Evolutionary conservation across 1,140 invertebrate species (phyloP), one percentile per base, ranked within the genome.

Genomic region (Eriosoma lanigerum): DNA sequence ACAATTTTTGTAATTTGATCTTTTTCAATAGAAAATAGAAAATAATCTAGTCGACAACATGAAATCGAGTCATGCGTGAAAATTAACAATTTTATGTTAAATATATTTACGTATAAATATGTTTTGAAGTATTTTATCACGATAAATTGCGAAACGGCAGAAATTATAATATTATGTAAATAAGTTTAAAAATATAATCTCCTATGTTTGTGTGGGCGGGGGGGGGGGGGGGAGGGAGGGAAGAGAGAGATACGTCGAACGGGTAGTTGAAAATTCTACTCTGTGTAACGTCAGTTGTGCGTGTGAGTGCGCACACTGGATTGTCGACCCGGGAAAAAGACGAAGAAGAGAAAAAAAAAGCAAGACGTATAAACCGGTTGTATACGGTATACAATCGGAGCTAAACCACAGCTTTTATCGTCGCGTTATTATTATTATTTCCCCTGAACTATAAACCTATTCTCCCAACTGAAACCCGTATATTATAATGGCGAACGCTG

Each of bases 361-460:
- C 52, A 58, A 76, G 52, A 76, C 70, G 24, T 17, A 38, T 38
- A 76, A 76, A 76, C 73, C 73, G 73, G 73, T 76, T 76, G 73
- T 76, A 38, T 38, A n/a, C 50, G 26, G 32, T 38, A 9, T 54
- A 52, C 70, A 54, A 73, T 76, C 50, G 32, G 52, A 52, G 32
- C 52, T 56, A 44, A 3, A 8, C 32, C 73, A 58, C 73, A 38
- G 58, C 73, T 58, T 76, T 76, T 76, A 76, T 58, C 73, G 54
- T 56, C 73, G 26, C 32, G 32, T 38, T 76, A 76, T 58, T 58
- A 75, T 72, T 56, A 54, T 76, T 76, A 76, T 76, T 58, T 76
- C 54, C n/a, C 21, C 48, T 73, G 32, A 54, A 73, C 26, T 21
- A 44, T 62, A 24, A 17, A 21, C 29, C 70, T 29, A 52, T 44